phyloP scores from a whole-genome alignment of 37 sponge, comb jelly and placozoan species.

The Ianthella basta region DNA sequence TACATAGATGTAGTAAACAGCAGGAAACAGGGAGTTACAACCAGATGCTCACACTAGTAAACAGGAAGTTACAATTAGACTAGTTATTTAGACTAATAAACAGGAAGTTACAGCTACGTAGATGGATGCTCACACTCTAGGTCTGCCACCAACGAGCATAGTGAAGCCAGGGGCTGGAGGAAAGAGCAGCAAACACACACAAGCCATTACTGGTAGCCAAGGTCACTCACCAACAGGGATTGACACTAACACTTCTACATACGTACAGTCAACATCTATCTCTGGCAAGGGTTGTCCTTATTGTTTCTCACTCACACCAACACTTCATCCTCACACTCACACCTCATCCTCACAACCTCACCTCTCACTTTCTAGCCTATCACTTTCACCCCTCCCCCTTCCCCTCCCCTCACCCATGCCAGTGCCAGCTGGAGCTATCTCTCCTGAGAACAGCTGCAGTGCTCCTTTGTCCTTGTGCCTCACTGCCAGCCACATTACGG shows the following conservation, averaged over 20 bases:
- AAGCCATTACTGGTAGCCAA: background rate
- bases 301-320: too few species aligned
- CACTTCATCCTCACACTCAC: too few species aligned
- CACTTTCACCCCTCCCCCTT: too few species aligned
- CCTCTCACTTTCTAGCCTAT: too few species aligned
- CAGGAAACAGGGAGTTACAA: too few species aligned
- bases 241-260: background rate
- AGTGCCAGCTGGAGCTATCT: constrained; percentile 96
- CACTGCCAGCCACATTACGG: constrained; percentile 84
- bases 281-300: too few species aligned
- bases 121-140: constrained; percentile 76
- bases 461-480: constrained; percentile 82
- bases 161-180: constrained; percentile 86
- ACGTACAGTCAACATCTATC: too few species aligned
- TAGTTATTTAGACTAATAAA: too few species aligned
- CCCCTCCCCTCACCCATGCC: constrained; percentile 90
- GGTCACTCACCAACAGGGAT: background rate
- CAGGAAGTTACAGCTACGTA: background rate
- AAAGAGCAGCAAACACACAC: background rate
- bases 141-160: constrained; percentile 90
- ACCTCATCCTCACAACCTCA: too few species aligned
- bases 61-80: too few species aligned
- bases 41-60: too few species aligned
- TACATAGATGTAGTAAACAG: too few species aligned
- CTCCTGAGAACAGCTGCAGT: constrained; percentile 78